Percentiles rank a stretch among this genome's conserved stretches.
phyloP scores from a whole-genome alignment of 2,888 invertebrate species.

The Drosophila lutescens region DNA sequence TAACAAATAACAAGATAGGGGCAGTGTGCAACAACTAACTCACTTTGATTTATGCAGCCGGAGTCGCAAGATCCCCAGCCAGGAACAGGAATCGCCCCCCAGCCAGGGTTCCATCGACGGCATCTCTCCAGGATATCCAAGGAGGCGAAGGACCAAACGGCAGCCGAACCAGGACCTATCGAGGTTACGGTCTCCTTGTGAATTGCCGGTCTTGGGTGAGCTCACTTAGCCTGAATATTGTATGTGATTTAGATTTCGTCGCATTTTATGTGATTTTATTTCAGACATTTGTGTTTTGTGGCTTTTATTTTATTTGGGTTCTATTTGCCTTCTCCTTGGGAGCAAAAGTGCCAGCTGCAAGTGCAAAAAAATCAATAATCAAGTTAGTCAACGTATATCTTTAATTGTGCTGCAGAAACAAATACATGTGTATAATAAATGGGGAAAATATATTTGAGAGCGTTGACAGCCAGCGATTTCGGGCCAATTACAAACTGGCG shows the following conservation, averaged over 20 bases:
- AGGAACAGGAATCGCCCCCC: conserved; percentile 61
- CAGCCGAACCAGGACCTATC: conserved; percentile 27
- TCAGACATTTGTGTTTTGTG: conserved; percentile 15
- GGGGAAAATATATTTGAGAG: not conserved
- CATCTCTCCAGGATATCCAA: conserved; percentile 56
- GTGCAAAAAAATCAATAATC: conserved; percentile 5
- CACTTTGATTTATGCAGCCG: conserved; percentile 75
- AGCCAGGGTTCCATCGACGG: conserved; percentile 67
- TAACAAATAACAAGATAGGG: conserved; percentile 13
- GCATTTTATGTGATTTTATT: conserved; percentile 71
- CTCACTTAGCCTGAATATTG: conserved; percentile 67
- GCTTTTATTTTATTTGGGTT: conserved; percentile 13
- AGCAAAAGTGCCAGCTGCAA: conserved; percentile 15
- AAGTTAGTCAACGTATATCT: conserved; percentile 5
- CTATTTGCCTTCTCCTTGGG: conserved; percentile 13
- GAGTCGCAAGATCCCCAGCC: conserved; percentile 58
- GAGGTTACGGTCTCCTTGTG: conserved; percentile 34
- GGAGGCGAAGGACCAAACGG: conserved; percentile 1
- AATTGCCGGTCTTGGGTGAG: conserved; percentile 29
- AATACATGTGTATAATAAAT: conserved; percentile 1
- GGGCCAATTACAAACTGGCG: conserved; percentile 27
- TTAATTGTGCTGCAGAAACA: conserved; percentile 14
- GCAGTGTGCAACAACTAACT: conserved; percentile 40
- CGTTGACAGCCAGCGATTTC: conserved; percentile 29
- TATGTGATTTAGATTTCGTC: conserved; percentile 58